phyloP scores from a whole-genome alignment of 35 echinoderm and acorn worm species.

The Diadema setosum region DNA sequence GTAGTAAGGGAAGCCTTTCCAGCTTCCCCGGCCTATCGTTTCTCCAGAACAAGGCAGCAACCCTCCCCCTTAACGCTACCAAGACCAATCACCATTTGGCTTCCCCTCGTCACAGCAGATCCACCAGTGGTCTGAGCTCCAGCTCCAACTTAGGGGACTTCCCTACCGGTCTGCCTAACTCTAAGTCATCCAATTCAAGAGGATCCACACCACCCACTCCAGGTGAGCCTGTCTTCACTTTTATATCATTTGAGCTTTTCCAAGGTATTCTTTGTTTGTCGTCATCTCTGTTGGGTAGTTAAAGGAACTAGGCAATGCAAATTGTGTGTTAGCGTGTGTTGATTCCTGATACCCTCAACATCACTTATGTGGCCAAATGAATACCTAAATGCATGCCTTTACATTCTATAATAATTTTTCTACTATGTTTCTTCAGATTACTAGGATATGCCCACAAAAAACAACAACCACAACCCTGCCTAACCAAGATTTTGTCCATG shows the following conservation, averaged over 20 bases:
- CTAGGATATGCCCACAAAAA: too few relatives aligned
- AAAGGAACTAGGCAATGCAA: too few relatives aligned
- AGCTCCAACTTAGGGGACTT: conserved; percentile 96
- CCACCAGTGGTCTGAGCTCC: conserved; percentile 94
- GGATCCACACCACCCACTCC: conserved; percentile 98
- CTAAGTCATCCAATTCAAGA: conserved; percentile 86
- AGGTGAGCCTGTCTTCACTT: conserved; percentile 49
- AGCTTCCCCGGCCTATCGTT: conserved; percentile 75
- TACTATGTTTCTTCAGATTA: too few relatives aligned
- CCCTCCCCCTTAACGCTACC: conserved; percentile 85
- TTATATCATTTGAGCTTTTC: too few relatives aligned
- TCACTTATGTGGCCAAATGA: too few relatives aligned
- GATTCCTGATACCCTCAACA: too few relatives aligned
- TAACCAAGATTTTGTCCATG: too few relatives aligned
- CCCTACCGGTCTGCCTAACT: conserved; percentile 64
- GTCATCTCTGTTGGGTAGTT: neutral
- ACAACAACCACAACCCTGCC: too few relatives aligned
- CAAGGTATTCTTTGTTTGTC: too few relatives aligned
- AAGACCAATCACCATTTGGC: conserved; percentile 71
- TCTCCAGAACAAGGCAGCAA: conserved; percentile 94
- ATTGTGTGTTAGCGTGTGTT: too few relatives aligned
- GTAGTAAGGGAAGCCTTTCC: conserved; percentile 56
- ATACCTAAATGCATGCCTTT: too few relatives aligned
- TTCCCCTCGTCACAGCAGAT: conserved; percentile 96
- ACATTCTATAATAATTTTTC: too few relatives aligned